phyloP scores from a whole-genome alignment of 2,888 invertebrate species.

The Drosophila aldrichi region DNA sequence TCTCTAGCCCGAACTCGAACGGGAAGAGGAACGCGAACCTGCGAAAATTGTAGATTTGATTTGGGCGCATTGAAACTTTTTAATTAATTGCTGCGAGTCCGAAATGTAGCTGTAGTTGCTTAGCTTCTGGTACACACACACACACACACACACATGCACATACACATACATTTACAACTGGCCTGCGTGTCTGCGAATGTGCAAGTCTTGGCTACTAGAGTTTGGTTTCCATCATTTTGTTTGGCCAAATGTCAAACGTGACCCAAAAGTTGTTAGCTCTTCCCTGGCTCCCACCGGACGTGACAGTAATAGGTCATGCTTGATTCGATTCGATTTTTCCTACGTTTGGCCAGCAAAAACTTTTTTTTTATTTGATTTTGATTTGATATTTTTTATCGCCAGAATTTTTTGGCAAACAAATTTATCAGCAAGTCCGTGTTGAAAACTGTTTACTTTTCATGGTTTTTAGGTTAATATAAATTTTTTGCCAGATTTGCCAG shows the following conservation, averaged over 20 bases:
- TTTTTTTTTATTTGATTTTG: constrained; percentile 62
- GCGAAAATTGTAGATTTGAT: constrained; percentile 66
- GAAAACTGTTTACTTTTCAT: constrained; percentile 52
- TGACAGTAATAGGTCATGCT: constrained; percentile 77
- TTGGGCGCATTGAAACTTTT: constrained; percentile 71
- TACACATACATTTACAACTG: neutral
- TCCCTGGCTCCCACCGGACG: constrained; percentile 54
- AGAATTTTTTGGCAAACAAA: constrained; percentile 40
- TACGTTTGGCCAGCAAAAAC: constrained; percentile 23
- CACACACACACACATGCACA: neutral
- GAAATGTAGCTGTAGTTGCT: constrained; percentile 25
- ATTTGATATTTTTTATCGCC: constrained; percentile 64
- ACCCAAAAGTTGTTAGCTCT: constrained; percentile 69
- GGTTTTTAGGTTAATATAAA: constrained; percentile 53
- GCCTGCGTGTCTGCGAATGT: constrained; percentile 21
- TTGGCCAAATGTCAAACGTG: constrained; percentile 70
- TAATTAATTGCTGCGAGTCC: constrained; percentile 71
- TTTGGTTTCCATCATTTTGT: constrained; percentile 34
- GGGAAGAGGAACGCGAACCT: constrained; percentile 34
- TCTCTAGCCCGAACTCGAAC: constrained; percentile 14
- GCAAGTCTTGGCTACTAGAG: constrained; percentile 6
- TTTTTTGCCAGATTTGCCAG: constrained; percentile 27
- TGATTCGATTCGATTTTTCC: constrained; percentile 48
- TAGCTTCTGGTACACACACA: constrained; percentile 1
- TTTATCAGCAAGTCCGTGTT: constrained; percentile 43